Percentiles rank a stretch among this genome's conserved stretches.
Conservation (phyloP, 2,888 invertebrate species). For the Coremacera marginata region DNA sequence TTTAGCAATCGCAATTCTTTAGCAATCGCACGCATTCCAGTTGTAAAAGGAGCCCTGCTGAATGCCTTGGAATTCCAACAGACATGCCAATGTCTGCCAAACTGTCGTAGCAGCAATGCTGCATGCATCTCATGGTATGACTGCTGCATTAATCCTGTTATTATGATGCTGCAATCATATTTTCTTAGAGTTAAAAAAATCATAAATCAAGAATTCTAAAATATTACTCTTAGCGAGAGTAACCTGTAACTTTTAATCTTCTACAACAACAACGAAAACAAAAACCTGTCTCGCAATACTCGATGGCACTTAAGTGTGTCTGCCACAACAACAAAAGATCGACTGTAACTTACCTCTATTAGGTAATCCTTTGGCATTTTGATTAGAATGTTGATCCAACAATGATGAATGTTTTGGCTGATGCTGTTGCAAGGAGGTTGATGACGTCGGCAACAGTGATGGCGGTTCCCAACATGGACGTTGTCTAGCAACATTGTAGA, state of each 20-base stretch:
- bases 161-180: no score
- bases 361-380: slow-evolving; percentile 69
- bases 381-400: slow-evolving; percentile 66
- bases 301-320: not conserved
- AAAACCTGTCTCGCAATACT: slow-evolving; percentile 13
- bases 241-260: not conserved
- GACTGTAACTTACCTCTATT: slow-evolving; percentile 63
- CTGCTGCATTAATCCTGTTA: no score
- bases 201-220: not conserved
- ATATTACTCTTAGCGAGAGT: not conserved
- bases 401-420: slow-evolving; percentile 64
- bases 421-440: slow-evolving; percentile 52
- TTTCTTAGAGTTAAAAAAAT: no score
- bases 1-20: no score
- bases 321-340: slow-evolving; percentile 17
- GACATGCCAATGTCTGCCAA: no score
- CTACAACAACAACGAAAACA: not conserved
- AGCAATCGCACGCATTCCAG: no score
- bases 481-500: slow-evolving; percentile 48
- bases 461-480: slow-evolving; percentile 55
- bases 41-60: no score
- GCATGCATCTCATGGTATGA: no score
- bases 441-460: slow-evolving; percentile 36
- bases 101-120: no score
- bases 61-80: no score